These are phyloP conservation scores for Lysiphlebus fabarum DNA, from an alignment of 1,140 invertebrate species.

Conservation along the genomic window DNA sequence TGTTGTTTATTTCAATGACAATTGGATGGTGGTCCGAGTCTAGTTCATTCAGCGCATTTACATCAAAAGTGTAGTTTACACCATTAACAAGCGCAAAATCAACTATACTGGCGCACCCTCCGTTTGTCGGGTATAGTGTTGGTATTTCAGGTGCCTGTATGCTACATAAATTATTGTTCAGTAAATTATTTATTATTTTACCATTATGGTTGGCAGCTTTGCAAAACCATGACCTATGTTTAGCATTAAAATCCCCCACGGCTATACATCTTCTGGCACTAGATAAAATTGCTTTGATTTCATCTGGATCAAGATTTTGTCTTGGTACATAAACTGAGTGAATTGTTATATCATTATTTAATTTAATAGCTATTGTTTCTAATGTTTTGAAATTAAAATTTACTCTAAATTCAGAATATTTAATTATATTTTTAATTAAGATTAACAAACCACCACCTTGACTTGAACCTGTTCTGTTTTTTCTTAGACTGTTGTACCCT, in stretches of 20 bases:
- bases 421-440: slow-evolving; percentile 14
- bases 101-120: background rate
- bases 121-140: slow-evolving; percentile 16
- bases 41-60: slow-evolving; percentile 24
- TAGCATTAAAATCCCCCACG: slow-evolving; percentile 27
- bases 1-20: background rate
- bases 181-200: slow-evolving; percentile 14
- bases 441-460: slow-evolving; percentile 21
- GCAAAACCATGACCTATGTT: slow-evolving; percentile 28
- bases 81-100: slow-evolving; percentile 21
- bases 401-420: slow-evolving; percentile 1
- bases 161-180: background rate
- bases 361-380: slow-evolving; percentile 26
- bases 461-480: slow-evolving; percentile 22
- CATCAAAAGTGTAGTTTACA: background rate
- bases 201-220: slow-evolving; percentile 21
- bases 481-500: slow-evolving; percentile 21
- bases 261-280: slow-evolving; percentile 9
- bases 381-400: slow-evolving; percentile 4
- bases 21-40: slow-evolving; percentile 28
- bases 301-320: slow-evolving; percentile 11
- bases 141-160: slow-evolving; percentile 12
- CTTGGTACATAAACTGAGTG: slow-evolving; percentile 21
- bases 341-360: slow-evolving; percentile 21
- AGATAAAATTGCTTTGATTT: slow-evolving; percentile 25